phyloP scores from a whole-genome alignment of 2,888 invertebrate genomes.

The Troides helena region DNA sequence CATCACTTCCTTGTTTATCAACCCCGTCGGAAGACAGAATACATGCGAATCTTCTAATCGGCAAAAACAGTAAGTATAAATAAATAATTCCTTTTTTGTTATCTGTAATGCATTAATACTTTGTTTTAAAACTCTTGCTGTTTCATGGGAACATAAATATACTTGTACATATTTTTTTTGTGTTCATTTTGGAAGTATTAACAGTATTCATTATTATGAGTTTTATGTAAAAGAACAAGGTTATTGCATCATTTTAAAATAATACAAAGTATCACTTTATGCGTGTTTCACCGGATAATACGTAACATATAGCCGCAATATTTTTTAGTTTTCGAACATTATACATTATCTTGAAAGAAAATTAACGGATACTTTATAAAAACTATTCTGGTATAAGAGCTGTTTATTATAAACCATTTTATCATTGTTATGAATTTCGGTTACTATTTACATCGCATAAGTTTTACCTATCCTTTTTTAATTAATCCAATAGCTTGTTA shows the following conservation, averaged over 20 bases:
- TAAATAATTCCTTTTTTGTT: not conserved
- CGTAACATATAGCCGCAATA: too few relatives aligned
- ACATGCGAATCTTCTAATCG: constrained; percentile 7
- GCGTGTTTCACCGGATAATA: too few relatives aligned
- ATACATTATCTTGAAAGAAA: not conserved
- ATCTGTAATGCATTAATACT: not conserved
- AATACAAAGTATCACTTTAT: too few relatives aligned
- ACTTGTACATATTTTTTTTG: not conserved
- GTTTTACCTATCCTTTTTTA: not conserved
- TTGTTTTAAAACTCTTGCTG: not conserved
- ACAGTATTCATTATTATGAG: too few relatives aligned
- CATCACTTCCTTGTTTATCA: constrained; percentile 49
- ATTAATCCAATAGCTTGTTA: not conserved
- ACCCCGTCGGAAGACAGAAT: constrained; percentile 5
- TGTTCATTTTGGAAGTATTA: not conserved
- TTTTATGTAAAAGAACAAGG: too few relatives aligned
- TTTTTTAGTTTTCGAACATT: not conserved
- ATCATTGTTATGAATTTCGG: not conserved
- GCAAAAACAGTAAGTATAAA: constrained; percentile 22
- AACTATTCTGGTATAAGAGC: not conserved
- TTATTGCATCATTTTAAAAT: too few relatives aligned
- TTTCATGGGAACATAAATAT: not conserved
- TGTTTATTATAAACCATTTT: not conserved
- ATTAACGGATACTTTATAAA: not conserved
- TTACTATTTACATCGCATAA: not conserved